Base-by-base conservation (phyloP, 2,113 vertebrate genomes). In the Muntiacus reevesi region DNA sequence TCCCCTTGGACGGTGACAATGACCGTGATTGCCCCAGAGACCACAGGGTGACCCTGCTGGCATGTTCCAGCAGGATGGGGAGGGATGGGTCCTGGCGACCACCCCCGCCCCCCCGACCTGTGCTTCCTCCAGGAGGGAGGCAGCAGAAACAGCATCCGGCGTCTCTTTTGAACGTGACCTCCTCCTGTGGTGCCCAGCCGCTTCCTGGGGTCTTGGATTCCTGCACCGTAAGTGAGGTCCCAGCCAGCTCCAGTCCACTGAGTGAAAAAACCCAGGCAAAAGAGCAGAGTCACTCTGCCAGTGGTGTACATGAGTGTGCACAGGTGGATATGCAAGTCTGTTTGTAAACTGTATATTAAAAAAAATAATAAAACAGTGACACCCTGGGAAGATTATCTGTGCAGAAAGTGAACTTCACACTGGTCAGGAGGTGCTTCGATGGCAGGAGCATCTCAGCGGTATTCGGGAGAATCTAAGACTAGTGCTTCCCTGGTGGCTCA, bases 271-370 rank as follows among this genome's bases (percentile, higher is more conserved):
- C 9, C 16, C 84, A 21, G 57, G 45, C 54, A 30, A 14, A 33
- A 36, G n/a, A 5, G 43, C 30, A 10, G 76, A 40, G 74, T 6
- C 13, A 1, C 17, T 16, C 23, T 64, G 79, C 64, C 9, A 15
- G 81, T 4, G 40, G 30, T 33, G 47, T 36, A 2, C 5, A 2
- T 52, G 71, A 23, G 52, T 6, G 4, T 28, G 25, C 6, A 9
- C 5, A 2, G 17, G 43, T 33, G 27, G 6, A 10, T 0, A 0
- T 7, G 9, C 1, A 1, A 5, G 25, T 50, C 50, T 67, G 85
- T 52, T 23, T 30, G 15, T 54, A 74, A 52, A 45, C 3, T 9
- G 2, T 57, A 13, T 52, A 5, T 74, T 78, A 6, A n/a, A 28
- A 60, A 89, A 36, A 17, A 17, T 9, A 78, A 45, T 43, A 50